Percentiles rank a stretch among this genome's conserved stretches.
These are phyloP conservation scores for Geophilus truncorum DNA, from an alignment of 2,888 invertebrate species.

Conservation along the genomic window DNA sequence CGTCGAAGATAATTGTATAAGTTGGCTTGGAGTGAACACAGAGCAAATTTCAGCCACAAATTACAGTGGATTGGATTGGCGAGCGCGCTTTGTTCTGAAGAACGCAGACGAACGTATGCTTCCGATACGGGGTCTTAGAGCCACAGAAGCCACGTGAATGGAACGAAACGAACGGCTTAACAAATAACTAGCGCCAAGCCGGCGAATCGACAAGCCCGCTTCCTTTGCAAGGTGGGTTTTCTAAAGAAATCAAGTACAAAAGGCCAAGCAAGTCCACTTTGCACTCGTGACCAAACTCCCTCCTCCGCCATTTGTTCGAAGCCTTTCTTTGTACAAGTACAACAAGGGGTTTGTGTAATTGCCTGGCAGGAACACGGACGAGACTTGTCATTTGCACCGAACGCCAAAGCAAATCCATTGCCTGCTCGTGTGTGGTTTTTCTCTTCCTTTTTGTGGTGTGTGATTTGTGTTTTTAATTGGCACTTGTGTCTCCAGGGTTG, in stretches of 20 bases:
- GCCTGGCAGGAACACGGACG: background rate
- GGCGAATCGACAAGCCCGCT: background rate
- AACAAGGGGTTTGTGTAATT: background rate
- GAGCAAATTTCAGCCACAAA: too few species aligned
- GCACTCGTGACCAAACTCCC: background rate
- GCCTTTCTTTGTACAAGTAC: background rate
- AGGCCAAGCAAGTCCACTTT: background rate
- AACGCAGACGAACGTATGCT: background rate
- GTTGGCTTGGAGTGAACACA: too few species aligned
- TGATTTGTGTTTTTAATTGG: constrained; percentile 3
- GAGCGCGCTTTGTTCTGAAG: too few species aligned
- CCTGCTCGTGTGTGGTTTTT: background rate
- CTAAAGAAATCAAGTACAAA: background rate
- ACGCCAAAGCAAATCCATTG: background rate
- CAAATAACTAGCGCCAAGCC: background rate
- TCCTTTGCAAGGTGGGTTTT: background rate
- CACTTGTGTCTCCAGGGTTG: background rate
- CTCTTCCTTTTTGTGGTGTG: background rate
- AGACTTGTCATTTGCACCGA: background rate
- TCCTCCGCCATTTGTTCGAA: background rate
- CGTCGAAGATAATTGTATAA: too few species aligned
- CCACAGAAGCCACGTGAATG: background rate
- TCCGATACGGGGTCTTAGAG: background rate
- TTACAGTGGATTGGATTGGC: too few species aligned
- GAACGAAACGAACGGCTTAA: background rate